Evolutionary conservation across 2,113 vertebrate genomes (phyloP).

Genomic region (Ctenodactylus gundi): DNA sequence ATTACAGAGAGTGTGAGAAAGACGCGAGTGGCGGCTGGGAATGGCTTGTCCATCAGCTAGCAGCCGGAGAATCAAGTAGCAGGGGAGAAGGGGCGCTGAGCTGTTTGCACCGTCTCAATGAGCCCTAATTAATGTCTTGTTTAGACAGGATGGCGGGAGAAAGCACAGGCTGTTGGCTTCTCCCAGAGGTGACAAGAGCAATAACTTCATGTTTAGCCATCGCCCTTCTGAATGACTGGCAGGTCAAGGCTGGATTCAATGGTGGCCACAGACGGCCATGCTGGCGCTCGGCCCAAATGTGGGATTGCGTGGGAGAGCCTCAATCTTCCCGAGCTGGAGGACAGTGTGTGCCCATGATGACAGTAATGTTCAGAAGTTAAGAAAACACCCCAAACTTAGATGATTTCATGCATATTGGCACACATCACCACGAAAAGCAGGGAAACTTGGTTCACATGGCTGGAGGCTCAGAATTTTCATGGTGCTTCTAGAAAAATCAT

Average conservation of each 20-base stretch:
- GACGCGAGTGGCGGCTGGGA: not conserved
- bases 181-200: not conserved
- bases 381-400: no score
- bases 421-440: not conserved
- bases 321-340: not conserved
- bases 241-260: not conserved
- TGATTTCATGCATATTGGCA: not conserved
- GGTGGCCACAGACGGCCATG: not conserved
- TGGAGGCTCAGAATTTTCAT: not conserved
- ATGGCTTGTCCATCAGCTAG: not conserved
- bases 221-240: no score
- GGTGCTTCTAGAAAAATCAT: slow-evolving; percentile 23
- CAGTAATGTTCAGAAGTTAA: not conserved
- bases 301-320: not conserved
- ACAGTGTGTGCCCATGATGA: not conserved
- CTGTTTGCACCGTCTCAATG: not conserved
- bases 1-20: not conserved
- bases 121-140: not conserved
- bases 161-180: not conserved
- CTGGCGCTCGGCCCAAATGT: not conserved
- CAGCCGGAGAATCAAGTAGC: not conserved
- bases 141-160: not conserved
- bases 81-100: not conserved
- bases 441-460: not conserved
- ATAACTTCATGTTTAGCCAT: accelerated